Base-by-base conservation (phyloP, 2,113 vertebrate genomes). In the Clarias macrocephalus region DNA sequence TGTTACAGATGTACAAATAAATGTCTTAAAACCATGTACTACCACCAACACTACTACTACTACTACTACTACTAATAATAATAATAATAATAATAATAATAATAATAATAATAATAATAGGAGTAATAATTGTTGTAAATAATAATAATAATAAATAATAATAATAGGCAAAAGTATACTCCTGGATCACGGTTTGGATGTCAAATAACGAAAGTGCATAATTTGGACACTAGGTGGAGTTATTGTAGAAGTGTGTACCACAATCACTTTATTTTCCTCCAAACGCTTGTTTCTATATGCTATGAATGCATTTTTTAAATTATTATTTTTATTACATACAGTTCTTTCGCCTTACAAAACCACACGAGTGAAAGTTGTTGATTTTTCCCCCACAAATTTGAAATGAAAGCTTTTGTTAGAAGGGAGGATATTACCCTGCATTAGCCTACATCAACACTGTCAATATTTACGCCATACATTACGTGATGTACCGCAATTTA, bases 211-310 rank as follows among this genome's bases (percentile, higher is more conserved):
- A 3, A 19, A 42, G 4, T 76, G 30, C 21, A 60, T 8, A 56
- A 0, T 3, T 0, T 0, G 5, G 73, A 16, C 92, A 85, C 91
- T 81, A 88, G 92, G 88, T 91, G 89, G 84, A 68, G 84, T 75
- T 85, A 81, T 82, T 89, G 86, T 84, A 65, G 79, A 87, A 83
- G 60, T 6, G 83, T 84, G 30, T 52, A 86, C 62, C n/a, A 57
- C 15, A 79, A 57, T 57, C n/a, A 52, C 5, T 12, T 66, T 28
- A 7, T 25, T 11, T 5, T 11, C 3, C 25, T 0, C 21, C 19
- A 42, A 25, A 73, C 11, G 9, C 1, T 9, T 48, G 9, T 52
- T 54, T 52, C 5, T 0, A 18, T 19, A 37, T 72, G 68, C 12
- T 13, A n/a, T 76, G 9, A 73, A 42, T 21, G 18, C 30, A 72